Evolutionary conservation across 1,140 invertebrate species (phyloP).

Genomic region (Lasaia peninsularis): DNA sequence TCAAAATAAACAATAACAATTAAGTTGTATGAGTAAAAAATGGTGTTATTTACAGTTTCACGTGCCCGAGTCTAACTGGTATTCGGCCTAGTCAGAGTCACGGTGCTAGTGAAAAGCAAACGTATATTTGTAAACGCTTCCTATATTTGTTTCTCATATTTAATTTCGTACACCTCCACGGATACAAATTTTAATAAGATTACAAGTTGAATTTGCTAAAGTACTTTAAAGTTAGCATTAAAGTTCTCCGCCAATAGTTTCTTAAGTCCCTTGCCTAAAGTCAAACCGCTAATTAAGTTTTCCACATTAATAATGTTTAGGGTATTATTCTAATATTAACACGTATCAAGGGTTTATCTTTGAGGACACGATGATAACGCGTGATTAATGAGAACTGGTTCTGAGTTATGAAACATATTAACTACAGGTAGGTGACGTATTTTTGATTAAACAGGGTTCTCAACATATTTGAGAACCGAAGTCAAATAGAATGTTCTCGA

Average conservation of each 20-base stretch:
- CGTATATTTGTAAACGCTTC: neutral
- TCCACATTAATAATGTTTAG: constrained; percentile 23
- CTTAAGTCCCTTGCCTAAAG: constrained; percentile 10
- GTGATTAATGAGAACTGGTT: constrained; percentile 17
- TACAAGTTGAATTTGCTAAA: constrained; percentile 2
- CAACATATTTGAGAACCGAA: too few species aligned
- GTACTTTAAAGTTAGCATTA: neutral
- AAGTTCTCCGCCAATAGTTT: constrained; percentile 2
- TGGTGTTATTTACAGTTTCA: too few species aligned
- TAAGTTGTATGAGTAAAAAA: too few species aligned
- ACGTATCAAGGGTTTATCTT: constrained; percentile 18
- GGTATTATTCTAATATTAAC: constrained; percentile 15
- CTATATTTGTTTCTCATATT: too few species aligned
- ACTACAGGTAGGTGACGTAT: neutral
- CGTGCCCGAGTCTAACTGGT: too few species aligned
- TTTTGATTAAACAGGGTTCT: neutral
- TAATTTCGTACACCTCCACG: neutral
- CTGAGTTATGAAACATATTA: constrained; percentile 16
- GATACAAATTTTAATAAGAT: neutral
- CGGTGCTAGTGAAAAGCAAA: too few species aligned
- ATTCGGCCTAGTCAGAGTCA: too few species aligned
- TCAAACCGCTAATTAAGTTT: constrained; percentile 12
- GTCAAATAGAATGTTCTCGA: too few species aligned
- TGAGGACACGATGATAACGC: constrained; percentile 17
- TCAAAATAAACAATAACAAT: too few species aligned